Percentiles rank a stretch among this genome's conserved stretches.
Conservation (phyloP, 2,113 vertebrate genomes). For the Ciconia boyciana region DNA sequence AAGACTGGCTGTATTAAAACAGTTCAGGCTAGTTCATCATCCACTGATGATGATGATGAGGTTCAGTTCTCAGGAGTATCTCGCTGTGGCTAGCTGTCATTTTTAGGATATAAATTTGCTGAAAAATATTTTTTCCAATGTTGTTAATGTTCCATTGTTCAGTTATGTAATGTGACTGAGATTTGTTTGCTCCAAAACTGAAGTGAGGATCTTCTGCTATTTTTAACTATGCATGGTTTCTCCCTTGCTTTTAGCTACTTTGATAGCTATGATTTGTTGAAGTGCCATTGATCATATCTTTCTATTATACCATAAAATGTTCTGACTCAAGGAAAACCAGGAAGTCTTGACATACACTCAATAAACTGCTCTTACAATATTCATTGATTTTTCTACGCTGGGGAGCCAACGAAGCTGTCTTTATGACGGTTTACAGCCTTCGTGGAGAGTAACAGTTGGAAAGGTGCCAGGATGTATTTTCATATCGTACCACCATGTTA, state of each 20-base stretch:
- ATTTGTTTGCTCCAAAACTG: neutral
- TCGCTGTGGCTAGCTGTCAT: neutral
- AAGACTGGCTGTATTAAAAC: neutral
- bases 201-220: neutral
- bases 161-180: neutral
- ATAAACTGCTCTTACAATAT: neutral
- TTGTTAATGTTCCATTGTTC: neutral
- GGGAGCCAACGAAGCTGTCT: neutral
- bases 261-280: neutral
- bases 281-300: neutral
- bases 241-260: neutral
- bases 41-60: neutral
- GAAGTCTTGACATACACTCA: neutral
- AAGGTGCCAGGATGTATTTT: neutral
- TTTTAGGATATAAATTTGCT: neutral
- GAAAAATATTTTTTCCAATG: neutral
- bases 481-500: neutral
- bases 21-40: neutral
- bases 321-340: neutral
- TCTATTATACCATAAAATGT: neutral
- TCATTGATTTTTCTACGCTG: slow-evolving; percentile 7
- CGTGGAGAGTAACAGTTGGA: neutral
- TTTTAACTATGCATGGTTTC: neutral
- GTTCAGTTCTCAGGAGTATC: neutral
- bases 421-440: neutral